Evolutionary conservation across 2,113 vertebrate genomes (phyloP), one percentile per base, ranked within the genome.

Genomic region (Cacatua alba): DNA sequence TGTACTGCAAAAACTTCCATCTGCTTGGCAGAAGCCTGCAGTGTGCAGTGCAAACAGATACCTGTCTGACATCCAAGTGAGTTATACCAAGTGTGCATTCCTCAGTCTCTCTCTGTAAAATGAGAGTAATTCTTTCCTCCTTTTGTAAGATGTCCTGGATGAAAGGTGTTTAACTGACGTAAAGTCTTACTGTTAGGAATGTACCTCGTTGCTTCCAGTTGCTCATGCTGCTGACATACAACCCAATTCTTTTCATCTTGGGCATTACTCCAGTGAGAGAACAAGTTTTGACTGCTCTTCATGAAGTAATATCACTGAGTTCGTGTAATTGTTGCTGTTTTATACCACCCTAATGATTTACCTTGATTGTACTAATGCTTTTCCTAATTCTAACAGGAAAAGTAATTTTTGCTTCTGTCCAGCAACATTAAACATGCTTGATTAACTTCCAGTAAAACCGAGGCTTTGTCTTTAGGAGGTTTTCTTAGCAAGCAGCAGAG

Each of bases 121-220:
- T 24, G 16, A 70, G 41, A 23, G 7, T 64, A 76, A 79, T 86
- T 70, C 51, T 83, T 87, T 79, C n/a, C 57, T 82, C 33, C 6
- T 67, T 80, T 41, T 52, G 37, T 60, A 65, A 70, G 86, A 37
- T 19, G 17, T 9, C 64, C 78, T 72, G 44, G 65, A 33, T 76
- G 68, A 89, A 93, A 87, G 57, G 69, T 65, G 57, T 83, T 93
- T 93, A 92, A 81, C 26, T 78, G 86, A 44, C 76, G 62, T 88
- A 25, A 94, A 93, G 51, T 52, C 9, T 90, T 90, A 24, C 23
- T 86, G 29, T 64, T 84, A 49, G 62, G 55, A 88, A 86, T n/a
- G 63, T 85, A 65, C 59, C 23, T 88, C 2, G 1, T 68, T 0
- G 2, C 51, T 95, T 94, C 59, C 23, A 84, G 65, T 48, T 86